A percentile compares a stretch with the other conserved stretches of the same genome.
phyloP scores from a whole-genome alignment of 2,888 invertebrate genomes.

The Meteorus colon region DNA sequence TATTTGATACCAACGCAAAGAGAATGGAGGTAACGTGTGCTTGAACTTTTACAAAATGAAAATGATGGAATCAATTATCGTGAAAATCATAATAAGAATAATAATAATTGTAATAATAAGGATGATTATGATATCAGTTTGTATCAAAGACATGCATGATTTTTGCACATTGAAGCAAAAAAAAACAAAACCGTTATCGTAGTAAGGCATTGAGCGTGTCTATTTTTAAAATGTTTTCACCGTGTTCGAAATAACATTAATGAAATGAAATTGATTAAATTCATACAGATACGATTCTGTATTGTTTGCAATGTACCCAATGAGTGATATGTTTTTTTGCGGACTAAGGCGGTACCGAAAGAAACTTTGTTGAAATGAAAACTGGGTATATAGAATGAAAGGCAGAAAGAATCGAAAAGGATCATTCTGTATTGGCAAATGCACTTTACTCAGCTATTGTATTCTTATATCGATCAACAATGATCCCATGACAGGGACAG shows the following conservation, averaged over 20 bases:
- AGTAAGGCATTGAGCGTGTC: neutral
- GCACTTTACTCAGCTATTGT: conserved; percentile 30
- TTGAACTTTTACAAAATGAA: conserved; percentile 57
- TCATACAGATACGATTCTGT: neutral
- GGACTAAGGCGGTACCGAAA: neutral
- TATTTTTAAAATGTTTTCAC: conserved; percentile 6
- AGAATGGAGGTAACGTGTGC: conserved; percentile 27
- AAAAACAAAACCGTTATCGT: neutral
- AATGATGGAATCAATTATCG: conserved; percentile 59
- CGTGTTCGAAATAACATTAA: neutral
- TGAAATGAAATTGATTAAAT: neutral
- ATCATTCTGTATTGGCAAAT: conserved; percentile 40
- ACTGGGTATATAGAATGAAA: neutral
- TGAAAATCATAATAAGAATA: conserved; percentile 44
- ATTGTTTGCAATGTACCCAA: conserved; percentile 38
- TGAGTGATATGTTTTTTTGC: neutral
- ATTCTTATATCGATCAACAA: conserved; percentile 27
- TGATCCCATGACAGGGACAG: neutral
- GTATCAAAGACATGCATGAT: conserved; percentile 28
- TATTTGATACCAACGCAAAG: conserved; percentile 67
- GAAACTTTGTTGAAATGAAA: conserved; percentile 2
- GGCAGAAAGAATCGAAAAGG: neutral
- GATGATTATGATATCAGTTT: conserved; percentile 14
- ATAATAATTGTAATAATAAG: conserved; percentile 1
- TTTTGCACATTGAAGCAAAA: conserved; percentile 1